Base-by-base conservation (phyloP, 2,113 vertebrate species). In the Tragelaphus strepsiceros region DNA sequence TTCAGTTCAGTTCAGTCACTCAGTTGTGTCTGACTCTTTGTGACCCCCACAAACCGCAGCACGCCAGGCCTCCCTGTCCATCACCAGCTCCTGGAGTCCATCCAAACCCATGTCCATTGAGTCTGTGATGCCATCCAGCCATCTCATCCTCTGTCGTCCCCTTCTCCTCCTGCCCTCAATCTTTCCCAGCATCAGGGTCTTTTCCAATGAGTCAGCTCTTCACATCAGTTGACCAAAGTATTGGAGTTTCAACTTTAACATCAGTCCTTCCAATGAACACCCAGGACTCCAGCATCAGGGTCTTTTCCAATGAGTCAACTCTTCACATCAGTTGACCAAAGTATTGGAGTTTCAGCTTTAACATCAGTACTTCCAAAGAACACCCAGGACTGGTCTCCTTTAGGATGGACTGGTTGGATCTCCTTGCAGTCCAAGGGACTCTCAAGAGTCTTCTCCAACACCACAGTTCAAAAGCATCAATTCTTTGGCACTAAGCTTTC, bases 401-500 rank as follows among this genome's bases (percentile, higher is more conserved):
- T 39, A 39, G 67, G n/a, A 74, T 22, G 17, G 67, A 22, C 67
- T 12, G 19, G n/a, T 39, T 39, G 19, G 67, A 67, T 35, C 64
- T 35, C 64, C 64, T 67, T 67, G 32, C 8, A n/a, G 32, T 35
- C 3, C 16, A 67, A 19, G 16, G 9, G 32, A 67, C 8, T 19
- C 4, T 0, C 32, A 67, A 35, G 32, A 67, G 32, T 35, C 64
- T 67, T 17, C 32, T 67, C 64, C 32, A 67, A 19, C 32, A 67
- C 64, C 32, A 35, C 32, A 2, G 1, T 67, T 67, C 16, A n/a
- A n/a, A 67, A 67, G 64, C 64, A 67, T 67, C 64, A 67, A 9
- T n/a, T n/a, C 14, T 67, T n/a, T 1, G 0, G 7, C 0, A 1
- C 7, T 67, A 16, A 67, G 32, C 32, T 4, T 67, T n/a, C 32